Percentiles rank a stretch among this genome's conserved stretches.
Conservation (phyloP, 2,113 vertebrate species). For the Isichthys henryi region DNA sequence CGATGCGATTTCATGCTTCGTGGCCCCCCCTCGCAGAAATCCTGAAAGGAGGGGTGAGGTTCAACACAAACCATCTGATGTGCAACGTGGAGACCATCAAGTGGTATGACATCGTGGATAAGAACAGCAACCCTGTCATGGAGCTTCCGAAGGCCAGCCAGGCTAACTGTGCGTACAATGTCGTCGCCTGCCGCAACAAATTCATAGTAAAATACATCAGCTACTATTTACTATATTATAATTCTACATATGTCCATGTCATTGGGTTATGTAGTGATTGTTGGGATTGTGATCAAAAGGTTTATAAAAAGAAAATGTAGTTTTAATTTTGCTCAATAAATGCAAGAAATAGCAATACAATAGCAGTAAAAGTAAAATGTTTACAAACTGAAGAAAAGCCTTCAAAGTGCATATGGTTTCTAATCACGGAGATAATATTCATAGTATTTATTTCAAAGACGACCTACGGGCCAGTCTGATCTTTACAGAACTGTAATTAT, state of each 20-base stretch:
- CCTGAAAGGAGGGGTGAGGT: conserved; percentile 75
- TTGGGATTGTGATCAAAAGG: not conserved
- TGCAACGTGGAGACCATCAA: conserved; percentile 80
- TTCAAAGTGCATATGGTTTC: not conserved
- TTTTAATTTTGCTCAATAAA: not conserved
- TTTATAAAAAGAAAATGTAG: not conserved
- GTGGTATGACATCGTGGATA: conserved; percentile 79
- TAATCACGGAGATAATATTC: not conserved
- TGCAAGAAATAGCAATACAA: not conserved
- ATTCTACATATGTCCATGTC: not conserved
- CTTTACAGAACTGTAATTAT: not conserved
- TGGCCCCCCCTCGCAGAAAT: conserved; percentile 66
- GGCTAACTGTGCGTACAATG: conserved; percentile 60
- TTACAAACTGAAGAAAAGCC: not conserved
- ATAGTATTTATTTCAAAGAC: not conserved
- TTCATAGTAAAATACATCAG: not conserved
- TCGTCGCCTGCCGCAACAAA: not conserved
- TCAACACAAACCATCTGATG: conserved; percentile 63
- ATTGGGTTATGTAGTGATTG: not conserved
- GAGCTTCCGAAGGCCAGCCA: conserved; percentile 40
- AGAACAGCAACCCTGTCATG: conserved; percentile 40
- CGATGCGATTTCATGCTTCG: not conserved
- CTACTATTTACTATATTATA: not conserved
- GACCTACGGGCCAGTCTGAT: not conserved
- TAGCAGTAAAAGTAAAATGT: not conserved